Conservation (phyloP, 1,140 invertebrate genomes). For the Proctacanthus coquilletti region DNA sequence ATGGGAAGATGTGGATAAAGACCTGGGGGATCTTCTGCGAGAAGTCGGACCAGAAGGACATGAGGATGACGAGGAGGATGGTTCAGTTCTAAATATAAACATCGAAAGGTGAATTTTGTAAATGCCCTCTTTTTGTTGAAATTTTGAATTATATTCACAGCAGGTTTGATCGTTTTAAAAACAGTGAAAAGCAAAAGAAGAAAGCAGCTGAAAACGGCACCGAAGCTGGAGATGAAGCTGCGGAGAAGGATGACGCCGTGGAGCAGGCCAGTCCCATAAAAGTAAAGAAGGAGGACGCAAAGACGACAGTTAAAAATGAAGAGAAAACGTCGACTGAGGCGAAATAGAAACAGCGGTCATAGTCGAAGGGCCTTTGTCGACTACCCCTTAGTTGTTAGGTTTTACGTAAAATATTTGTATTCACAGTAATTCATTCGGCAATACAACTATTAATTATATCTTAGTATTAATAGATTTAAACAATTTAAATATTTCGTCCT, state of each 20-base stretch:
- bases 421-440: no score
- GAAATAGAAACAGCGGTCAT: no score
- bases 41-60: conserved; percentile 39
- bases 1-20: conserved; percentile 61
- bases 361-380: no score
- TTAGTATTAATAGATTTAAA: no score
- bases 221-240: background rate
- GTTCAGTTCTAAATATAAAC: conserved; percentile 38
- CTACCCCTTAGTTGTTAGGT: no score
- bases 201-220: conserved; percentile 15
- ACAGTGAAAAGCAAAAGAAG: conserved; percentile 14
- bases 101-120: conserved; percentile 19
- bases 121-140: background rate
- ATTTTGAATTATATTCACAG: conserved; percentile 7
- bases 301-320: background rate
- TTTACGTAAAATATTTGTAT: no score
- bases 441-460: no score
- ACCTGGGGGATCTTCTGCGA: conserved; percentile 48
- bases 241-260: conserved; percentile 14
- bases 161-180: conserved; percentile 24
- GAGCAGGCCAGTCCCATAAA: conserved; percentile 6
- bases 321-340: background rate
- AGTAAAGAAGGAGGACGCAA: background rate
- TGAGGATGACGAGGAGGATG: conserved; percentile 48
- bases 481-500: no score